Conservation (phyloP, 2,113 vertebrate species). For the Chamaea fasciata region DNA sequence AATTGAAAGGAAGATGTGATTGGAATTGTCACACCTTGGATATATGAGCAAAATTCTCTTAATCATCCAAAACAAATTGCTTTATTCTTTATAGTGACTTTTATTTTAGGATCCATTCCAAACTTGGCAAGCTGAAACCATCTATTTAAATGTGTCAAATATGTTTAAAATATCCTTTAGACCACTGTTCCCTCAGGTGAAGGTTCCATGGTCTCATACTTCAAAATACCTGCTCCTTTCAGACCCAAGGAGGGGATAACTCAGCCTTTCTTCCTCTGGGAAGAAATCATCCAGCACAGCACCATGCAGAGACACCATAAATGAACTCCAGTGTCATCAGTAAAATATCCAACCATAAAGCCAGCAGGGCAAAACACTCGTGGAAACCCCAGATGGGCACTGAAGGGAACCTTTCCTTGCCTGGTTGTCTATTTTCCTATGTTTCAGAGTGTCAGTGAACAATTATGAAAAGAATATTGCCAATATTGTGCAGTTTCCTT, state of each 20-base stretch:
- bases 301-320: background rate
- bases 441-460: background rate
- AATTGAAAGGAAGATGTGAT: conserved; percentile 30
- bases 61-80: conserved; percentile 23
- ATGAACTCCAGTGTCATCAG: background rate
- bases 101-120: conserved; percentile 9
- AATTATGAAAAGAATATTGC: background rate
- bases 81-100: conserved; percentile 1
- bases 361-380: background rate
- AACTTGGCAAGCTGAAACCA: background rate
- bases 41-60: background rate
- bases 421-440: background rate
- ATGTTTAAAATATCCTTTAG: background rate
- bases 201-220: background rate
- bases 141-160: background rate
- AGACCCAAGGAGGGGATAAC: background rate
- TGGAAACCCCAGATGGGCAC: background rate
- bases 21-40: conserved; percentile 3
- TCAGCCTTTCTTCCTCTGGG: background rate
- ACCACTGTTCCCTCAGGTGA: background rate
- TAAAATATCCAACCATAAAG: background rate
- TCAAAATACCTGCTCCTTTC: background rate
- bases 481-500: background rate
- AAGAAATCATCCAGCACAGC: background rate
- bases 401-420: background rate